Evolutionary conservation across 2,888 invertebrate species (phyloP).

Genomic region (Drosophila demipolita): DNA sequence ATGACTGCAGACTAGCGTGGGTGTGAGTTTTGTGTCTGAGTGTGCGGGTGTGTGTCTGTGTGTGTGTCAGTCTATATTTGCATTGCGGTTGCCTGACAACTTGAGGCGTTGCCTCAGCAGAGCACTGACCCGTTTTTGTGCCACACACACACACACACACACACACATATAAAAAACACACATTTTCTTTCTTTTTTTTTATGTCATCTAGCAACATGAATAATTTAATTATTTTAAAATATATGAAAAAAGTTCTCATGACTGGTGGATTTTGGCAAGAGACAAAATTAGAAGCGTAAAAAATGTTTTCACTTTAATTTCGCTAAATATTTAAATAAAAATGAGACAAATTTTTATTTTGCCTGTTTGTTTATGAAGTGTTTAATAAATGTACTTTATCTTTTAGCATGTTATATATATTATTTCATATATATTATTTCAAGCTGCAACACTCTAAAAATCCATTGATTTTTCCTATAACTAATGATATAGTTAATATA

Average conservation of each 20-base stretch:
- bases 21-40: slow-evolving; percentile 8
- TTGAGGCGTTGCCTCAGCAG: slow-evolving; percentile 65
- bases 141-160: slow-evolving; percentile 24
- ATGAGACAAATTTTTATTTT: background rate
- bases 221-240: slow-evolving; percentile 50
- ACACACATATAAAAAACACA: slow-evolving; percentile 17
- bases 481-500: too few species aligned
- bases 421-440: too few species aligned
- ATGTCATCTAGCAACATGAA: slow-evolving; percentile 33
- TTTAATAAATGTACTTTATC: background rate
- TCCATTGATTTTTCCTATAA: too few species aligned
- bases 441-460: background rate
- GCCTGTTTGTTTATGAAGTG: background rate
- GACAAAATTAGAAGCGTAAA: background rate
- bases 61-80: slow-evolving; percentile 57
- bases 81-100: slow-evolving; percentile 65
- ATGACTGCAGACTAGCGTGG: slow-evolving; percentile 5
- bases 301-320: slow-evolving; percentile 3
- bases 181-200: slow-evolving; percentile 1
- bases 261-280: background rate
- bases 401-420: background rate
- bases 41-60: slow-evolving; percentile 12
- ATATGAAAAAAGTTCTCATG: background rate
- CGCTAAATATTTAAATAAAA: background rate
- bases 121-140: slow-evolving; percentile 68